Base-by-base conservation (phyloP, 2,797 vertebrate genomes). In the Cossypha polioptera region DNA sequence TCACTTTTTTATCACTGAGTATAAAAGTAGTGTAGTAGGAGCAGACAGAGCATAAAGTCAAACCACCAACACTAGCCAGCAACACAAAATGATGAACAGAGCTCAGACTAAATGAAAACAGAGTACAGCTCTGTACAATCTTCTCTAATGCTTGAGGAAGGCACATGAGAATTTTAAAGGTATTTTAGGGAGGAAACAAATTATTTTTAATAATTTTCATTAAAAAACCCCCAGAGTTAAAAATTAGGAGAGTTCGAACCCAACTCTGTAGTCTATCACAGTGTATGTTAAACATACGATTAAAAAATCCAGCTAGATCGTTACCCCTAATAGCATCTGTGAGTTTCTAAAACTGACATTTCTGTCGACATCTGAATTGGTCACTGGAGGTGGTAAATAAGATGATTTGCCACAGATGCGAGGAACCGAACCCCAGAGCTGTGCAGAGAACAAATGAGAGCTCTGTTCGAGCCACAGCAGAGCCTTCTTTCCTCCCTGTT, bases 361-460 rank as follows among this genome's bases (percentile, higher is more conserved):
- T 93, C 87, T 95, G 65, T 68, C n/a, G 43, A 89, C 78, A 95
- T 94, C 73, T 78, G 89, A 95, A 86, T 95, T 83, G 66, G 89
- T 92, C 91, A 86, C 82, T 91, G 82, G 91, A 92, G 94, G 89
- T 91, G 91, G 87, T 94, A 95, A 97, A 96, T 94, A 92, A 95
- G 68, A 96, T 80, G 86, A 89, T 95, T 95, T 91, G 77, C 94
- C 95, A 95, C 94, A 93, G 94, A 96, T 96, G 92, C 1, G 7
- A 91, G 87, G 92, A 94, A 90, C 26, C 1, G 0, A 92, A 94
- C 95, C 94, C 72, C 26, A 2, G 89, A 95, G 63, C 91, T 83
- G 58, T 8, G 9, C 59, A 54, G 87, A 92, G 73, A 92, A 96
- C 94, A 95, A 94, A 92, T 4, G 45, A 88, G 58, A 88, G 90